These are phyloP conservation scores for Muschampia plurimacula DNA, from an alignment of 2,888 invertebrate genomes.

Conservation along the genomic window DNA sequence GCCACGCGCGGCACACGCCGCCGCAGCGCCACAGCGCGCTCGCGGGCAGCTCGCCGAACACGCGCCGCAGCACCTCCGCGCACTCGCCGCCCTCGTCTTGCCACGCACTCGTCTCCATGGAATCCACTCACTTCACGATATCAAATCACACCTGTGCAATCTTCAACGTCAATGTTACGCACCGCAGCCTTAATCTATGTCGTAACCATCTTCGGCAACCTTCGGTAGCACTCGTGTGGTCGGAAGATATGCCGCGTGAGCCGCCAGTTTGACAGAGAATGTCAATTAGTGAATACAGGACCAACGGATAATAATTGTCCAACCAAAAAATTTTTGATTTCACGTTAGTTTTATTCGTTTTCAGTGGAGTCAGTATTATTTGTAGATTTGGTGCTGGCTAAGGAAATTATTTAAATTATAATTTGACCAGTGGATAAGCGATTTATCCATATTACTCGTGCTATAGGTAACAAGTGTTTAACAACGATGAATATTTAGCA, in stretches of 20 bases:
- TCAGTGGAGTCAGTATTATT: neutral
- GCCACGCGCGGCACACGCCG: slow-evolving; percentile 64
- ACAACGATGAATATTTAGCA: neutral
- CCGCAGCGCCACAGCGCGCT: slow-evolving; percentile 57
- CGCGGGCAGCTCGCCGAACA: slow-evolving; percentile 56
- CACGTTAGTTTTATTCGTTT: neutral
- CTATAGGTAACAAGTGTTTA: too few species aligned
- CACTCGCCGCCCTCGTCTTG: slow-evolving; percentile 42
- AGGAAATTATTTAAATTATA: neutral
- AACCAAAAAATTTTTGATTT: too few species aligned
- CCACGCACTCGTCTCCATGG: slow-evolving; percentile 48
- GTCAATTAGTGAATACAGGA: too few species aligned
- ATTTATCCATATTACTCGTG: too few species aligned
- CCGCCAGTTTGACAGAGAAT: too few species aligned
- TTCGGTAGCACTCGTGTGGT: too few species aligned
- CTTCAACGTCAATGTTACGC: too few species aligned
- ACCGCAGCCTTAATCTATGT: too few species aligned
- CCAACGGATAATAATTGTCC: too few species aligned
- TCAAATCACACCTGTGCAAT: too few species aligned
- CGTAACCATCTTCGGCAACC: too few species aligned
- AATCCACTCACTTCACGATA: neutral
- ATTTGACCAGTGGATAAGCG: neutral
- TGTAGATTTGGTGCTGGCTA: neutral
- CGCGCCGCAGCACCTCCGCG: slow-evolving; percentile 49
- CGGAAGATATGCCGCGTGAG: too few species aligned